Conservation (phyloP, 2,888 invertebrate genomes). For the Drosophila recens region DNA sequence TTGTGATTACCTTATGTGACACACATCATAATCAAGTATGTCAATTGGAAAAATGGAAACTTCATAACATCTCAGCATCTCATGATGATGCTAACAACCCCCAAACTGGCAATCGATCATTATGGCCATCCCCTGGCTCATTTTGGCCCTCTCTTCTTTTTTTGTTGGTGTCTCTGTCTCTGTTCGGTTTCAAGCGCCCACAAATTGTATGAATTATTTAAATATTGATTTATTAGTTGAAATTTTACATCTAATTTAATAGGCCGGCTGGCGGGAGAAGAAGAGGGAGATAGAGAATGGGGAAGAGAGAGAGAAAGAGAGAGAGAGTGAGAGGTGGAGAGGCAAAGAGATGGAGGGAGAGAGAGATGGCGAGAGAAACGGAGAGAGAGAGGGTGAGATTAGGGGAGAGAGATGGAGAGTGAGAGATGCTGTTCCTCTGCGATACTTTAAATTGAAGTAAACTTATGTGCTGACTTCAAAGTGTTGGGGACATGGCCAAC, state of each 20-base stretch:
- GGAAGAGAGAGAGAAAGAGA: neutral
- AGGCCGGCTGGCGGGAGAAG: slow-evolving; percentile 13
- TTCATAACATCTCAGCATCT: slow-evolving; percentile 5
- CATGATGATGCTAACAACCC: slow-evolving; percentile 45
- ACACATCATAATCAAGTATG: slow-evolving; percentile 42
- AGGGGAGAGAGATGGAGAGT: neutral
- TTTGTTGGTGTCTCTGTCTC: neutral
- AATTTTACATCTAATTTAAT: slow-evolving; percentile 68
- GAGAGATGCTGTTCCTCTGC: neutral
- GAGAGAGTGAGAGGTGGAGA: neutral
- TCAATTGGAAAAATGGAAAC: slow-evolving; percentile 2
- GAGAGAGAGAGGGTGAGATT: neutral
- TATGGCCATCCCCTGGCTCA: slow-evolving; percentile 21
- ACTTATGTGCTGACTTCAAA: slow-evolving; percentile 39
- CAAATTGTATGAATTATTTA: slow-evolving; percentile 74
- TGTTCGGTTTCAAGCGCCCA: slow-evolving; percentile 6
- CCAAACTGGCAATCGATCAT: slow-evolving; percentile 67
- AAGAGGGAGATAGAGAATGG: neutral
- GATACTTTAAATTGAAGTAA: slow-evolving; percentile 36
- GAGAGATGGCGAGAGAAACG: slow-evolving; percentile 1
- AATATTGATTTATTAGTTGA: slow-evolving; percentile 75
- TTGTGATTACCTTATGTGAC: slow-evolving; percentile 2
- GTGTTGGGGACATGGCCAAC: neutral
- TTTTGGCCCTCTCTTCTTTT: neutral
- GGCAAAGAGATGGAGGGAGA: neutral